Conservation (phyloP, 1,140 invertebrate genomes). For the Philopotamus ludificatus region DNA sequence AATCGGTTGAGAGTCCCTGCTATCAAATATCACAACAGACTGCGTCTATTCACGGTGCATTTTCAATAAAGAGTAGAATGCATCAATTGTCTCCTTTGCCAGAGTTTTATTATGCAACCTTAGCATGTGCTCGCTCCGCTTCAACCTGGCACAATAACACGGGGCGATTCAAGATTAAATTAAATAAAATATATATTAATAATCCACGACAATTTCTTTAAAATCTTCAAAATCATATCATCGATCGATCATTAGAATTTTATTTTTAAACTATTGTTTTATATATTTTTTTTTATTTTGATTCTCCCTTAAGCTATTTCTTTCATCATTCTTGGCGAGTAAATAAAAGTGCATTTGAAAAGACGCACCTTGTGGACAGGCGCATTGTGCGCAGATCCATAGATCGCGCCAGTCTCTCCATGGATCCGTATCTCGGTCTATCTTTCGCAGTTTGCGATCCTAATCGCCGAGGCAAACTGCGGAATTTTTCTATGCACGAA, state of each 20-base stretch:
- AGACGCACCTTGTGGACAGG: slow-evolving; percentile 32
- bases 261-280: too few species aligned
- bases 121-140: slow-evolving; percentile 25
- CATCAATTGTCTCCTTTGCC: slow-evolving; percentile 22
- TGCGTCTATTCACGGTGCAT: slow-evolving; percentile 18
- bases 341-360: slow-evolving; percentile 28
- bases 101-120: slow-evolving; percentile 25
- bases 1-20: neutral
- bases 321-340: slow-evolving; percentile 14
- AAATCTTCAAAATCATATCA: too few species aligned
- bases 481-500: neutral
- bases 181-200: too few species aligned
- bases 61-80: slow-evolving; percentile 17
- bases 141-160: too few species aligned
- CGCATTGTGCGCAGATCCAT: slow-evolving; percentile 20
- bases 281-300: too few species aligned
- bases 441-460: slow-evolving; percentile 26
- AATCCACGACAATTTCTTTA: too few species aligned
- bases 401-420: neutral
- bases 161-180: slow-evolving; percentile 9
- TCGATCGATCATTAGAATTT: too few species aligned
- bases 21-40: slow-evolving; percentile 5
- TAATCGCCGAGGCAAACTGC: slow-evolving; percentile 21
- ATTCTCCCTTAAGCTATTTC: slow-evolving; percentile 6
- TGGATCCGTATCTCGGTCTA: slow-evolving; percentile 23